Percentiles rank a stretch among this genome's conserved stretches.
These are phyloP conservation scores for Epinephelus fuscoguttatus DNA, from an alignment of 2,113 vertebrate species.

Conservation along the genomic window DNA sequence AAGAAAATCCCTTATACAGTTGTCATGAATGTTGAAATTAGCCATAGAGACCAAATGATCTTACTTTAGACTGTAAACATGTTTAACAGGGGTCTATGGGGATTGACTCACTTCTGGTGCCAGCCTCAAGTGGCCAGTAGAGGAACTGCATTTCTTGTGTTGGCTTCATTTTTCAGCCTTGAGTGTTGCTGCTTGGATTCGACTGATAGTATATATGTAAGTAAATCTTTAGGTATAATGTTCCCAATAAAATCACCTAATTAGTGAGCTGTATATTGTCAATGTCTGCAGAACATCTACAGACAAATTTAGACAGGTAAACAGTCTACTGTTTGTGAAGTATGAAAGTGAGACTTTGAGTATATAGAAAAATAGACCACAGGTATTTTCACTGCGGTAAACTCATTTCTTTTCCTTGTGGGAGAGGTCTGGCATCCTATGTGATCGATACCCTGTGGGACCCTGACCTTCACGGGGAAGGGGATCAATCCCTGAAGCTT, in stretches of 20 bases:
- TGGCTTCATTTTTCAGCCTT: too few relatives aligned
- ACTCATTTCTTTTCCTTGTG: constrained; percentile 32
- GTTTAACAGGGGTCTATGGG: too few relatives aligned
- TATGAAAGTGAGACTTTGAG: not conserved
- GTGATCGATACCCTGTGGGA: constrained; percentile 54
- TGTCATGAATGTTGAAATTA: too few relatives aligned
- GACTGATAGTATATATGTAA: too few relatives aligned
- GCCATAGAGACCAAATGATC: too few relatives aligned
- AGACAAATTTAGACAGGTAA: not conserved
- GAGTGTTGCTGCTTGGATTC: too few relatives aligned
- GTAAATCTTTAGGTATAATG: not conserved
- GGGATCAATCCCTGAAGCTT: constrained; percentile 54
- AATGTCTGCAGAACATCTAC: too few relatives aligned
- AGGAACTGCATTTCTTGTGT: too few relatives aligned
- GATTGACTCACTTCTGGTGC: too few relatives aligned
- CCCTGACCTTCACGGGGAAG: constrained; percentile 64
- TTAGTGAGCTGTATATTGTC: not conserved
- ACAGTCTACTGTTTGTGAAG: not conserved
- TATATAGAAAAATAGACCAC: not conserved
- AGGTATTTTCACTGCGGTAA: not conserved
- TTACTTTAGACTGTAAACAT: too few relatives aligned
- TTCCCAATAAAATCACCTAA: not conserved
- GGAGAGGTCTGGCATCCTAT: constrained; percentile 23
- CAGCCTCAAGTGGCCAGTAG: too few relatives aligned
- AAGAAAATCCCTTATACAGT: too few relatives aligned